These are phyloP conservation scores for Amblyjoppa fuscipennis DNA, from an alignment of 2,888 invertebrate genomes.

Conservation along the genomic window DNA sequence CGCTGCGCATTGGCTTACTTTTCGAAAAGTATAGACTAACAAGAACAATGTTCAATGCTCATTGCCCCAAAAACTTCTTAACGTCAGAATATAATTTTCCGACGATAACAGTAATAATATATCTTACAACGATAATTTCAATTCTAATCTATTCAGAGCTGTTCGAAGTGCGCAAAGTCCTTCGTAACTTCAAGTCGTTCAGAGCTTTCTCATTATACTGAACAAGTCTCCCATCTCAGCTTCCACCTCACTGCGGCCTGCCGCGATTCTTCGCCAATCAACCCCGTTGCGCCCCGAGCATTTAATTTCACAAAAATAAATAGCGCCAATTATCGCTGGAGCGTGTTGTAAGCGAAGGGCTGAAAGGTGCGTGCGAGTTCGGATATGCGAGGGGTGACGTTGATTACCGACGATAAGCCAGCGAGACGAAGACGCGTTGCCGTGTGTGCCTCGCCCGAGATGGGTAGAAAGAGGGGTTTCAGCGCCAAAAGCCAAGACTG, in stretches of 20 bases:
- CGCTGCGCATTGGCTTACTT: no score
- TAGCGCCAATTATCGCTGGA: conserved; percentile 30
- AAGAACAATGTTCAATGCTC: no score
- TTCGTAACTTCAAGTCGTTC: no score
- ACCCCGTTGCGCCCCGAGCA: background rate
- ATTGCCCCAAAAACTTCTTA: no score
- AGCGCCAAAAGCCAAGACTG: conserved; percentile 63
- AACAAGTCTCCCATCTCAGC: background rate
- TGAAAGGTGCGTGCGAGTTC: background rate
- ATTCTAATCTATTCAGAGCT: no score
- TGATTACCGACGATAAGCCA: conserved; percentile 53
- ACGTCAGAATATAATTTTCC: no score
- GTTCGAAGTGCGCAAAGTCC: no score
- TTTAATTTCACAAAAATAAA: conserved; percentile 21
- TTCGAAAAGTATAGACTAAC: no score
- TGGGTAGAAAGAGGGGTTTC: conserved; percentile 69
- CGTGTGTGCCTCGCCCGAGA: conserved; percentile 21
- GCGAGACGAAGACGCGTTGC: conserved; percentile 40
- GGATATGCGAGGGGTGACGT: background rate
- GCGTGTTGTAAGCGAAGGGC: background rate
- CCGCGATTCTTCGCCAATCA: background rate
- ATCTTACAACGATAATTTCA: no score
- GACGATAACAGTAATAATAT: no score
- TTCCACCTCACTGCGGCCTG: background rate
- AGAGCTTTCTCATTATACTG: no score